These are phyloP conservation scores for Paralvinella palmiformis DNA, from an alignment of 1,140 invertebrate species.

Conservation along the genomic window DNA sequence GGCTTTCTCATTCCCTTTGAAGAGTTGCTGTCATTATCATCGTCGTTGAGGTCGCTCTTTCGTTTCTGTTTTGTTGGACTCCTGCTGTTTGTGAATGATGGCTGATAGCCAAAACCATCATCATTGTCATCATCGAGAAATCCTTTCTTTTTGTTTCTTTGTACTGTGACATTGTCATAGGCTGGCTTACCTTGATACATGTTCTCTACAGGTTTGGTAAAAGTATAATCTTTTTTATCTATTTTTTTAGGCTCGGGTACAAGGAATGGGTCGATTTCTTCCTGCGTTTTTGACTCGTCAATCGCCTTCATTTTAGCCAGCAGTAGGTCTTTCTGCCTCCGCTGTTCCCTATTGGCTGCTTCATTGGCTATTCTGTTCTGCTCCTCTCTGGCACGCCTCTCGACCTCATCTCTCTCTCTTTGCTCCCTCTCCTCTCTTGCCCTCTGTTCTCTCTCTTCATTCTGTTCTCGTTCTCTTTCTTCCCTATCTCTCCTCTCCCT, in stretches of 20 bases:
- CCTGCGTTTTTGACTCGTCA: slow-evolving; percentile 5
- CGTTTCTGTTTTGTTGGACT: too few relatives aligned
- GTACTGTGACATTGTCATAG: slow-evolving; percentile 29
- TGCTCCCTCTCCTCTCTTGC: slow-evolving; percentile 3
- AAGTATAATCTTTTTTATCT: slow-evolving; percentile 22
- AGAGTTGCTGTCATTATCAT: background rate
- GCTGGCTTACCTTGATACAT: slow-evolving; percentile 35
- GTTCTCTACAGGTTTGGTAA: slow-evolving; percentile 33
- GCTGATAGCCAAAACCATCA: slow-evolving; percentile 28
- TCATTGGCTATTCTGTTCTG: background rate
- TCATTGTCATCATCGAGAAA: slow-evolving; percentile 17
- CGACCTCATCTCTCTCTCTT: slow-evolving; percentile 5
- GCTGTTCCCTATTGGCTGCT: background rate
- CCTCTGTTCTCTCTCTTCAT: slow-evolving; percentile 1
- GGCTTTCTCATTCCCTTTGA: background rate
- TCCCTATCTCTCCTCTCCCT: background rate
- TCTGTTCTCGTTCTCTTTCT: background rate
- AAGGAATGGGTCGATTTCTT: too few relatives aligned
- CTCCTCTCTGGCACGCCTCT: background rate
- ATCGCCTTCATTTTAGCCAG: slow-evolving; percentile 13
- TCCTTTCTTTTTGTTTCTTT: slow-evolving; percentile 22
- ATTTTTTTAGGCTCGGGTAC: slow-evolving; percentile 7
- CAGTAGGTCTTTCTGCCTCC: slow-evolving; percentile 17
- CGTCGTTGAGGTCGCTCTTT: background rate
- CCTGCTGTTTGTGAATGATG: slow-evolving; percentile 23